Conservation (phyloP, 2,113 vertebrate genomes). For the Syngnathus typhle region DNA sequence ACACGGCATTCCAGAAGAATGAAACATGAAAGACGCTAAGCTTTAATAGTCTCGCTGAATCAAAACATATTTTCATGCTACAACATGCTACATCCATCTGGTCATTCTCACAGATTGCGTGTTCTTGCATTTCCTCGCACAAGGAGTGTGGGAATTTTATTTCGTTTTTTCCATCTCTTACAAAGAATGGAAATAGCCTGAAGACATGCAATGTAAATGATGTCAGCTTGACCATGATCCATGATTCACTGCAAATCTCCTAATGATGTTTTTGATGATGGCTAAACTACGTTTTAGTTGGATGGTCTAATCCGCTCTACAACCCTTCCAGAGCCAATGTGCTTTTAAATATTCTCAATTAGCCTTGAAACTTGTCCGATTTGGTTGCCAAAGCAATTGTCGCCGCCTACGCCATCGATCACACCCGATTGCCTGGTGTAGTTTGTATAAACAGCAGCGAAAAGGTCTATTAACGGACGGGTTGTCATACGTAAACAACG, state of each 20-base stretch:
- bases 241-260: neutral
- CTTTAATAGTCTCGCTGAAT: neutral
- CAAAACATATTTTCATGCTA: neutral
- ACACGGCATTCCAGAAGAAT: neutral
- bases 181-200: neutral
- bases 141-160: neutral
- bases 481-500: neutral
- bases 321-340: neutral
- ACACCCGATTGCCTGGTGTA: neutral
- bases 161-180: neutral
- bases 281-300: neutral
- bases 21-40: neutral
- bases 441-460: neutral
- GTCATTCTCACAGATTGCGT: neutral
- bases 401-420: neutral
- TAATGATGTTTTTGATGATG: neutral
- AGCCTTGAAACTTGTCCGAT: neutral
- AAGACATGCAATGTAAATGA: neutral
- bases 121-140: neutral
- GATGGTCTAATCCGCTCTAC: neutral
- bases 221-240: neutral
- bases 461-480: conserved; percentile 3
- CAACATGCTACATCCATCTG: neutral
- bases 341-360: neutral
- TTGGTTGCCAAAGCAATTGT: neutral